phyloP scores from a whole-genome alignment of 2,888 invertebrate genomes.

The Tiphia femorata region DNA sequence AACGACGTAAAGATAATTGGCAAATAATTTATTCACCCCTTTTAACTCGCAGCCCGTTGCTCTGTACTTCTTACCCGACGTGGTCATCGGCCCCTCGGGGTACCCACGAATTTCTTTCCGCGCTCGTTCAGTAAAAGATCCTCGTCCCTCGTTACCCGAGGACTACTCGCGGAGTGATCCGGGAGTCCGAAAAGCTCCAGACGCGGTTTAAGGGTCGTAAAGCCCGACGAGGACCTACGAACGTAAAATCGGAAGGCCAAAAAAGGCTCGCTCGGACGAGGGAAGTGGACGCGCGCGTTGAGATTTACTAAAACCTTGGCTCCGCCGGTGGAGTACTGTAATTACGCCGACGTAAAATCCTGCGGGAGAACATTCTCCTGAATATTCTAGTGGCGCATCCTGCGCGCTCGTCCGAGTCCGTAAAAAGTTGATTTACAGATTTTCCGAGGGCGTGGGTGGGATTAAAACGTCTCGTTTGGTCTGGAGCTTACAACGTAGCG shows the following conservation, averaged over 20 bases:
- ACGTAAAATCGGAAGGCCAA: too few species aligned
- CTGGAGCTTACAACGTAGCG: too few species aligned
- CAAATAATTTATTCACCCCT: too few species aligned
- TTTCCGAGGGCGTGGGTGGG: slow-evolving; percentile 1
- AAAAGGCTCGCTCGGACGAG: too few species aligned
- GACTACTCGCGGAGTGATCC: background rate
- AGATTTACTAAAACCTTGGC: slow-evolving; percentile 19
- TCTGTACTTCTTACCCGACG: too few species aligned
- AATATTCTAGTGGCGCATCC: background rate
- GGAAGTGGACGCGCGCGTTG: background rate
- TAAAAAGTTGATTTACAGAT: slow-evolving; percentile 21
- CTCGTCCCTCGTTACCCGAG: too few species aligned
- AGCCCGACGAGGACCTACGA: slow-evolving; percentile 12
- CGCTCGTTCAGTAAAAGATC: too few species aligned
- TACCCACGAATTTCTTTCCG: too few species aligned
- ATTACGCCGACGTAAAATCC: slow-evolving; percentile 54
- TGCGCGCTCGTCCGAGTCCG: background rate
- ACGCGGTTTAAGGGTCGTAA: slow-evolving; percentile 36
- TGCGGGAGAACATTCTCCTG: too few species aligned
- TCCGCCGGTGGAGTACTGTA: slow-evolving; percentile 44
- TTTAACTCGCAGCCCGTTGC: too few species aligned
- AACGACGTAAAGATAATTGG: too few species aligned
- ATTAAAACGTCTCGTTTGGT: slow-evolving; percentile 2
- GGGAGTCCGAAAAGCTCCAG: slow-evolving; percentile 9
- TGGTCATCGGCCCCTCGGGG: too few species aligned